Evolutionary conservation across 2,888 invertebrate species (phyloP).

Genomic region (Therioaphis trifolii): DNA sequence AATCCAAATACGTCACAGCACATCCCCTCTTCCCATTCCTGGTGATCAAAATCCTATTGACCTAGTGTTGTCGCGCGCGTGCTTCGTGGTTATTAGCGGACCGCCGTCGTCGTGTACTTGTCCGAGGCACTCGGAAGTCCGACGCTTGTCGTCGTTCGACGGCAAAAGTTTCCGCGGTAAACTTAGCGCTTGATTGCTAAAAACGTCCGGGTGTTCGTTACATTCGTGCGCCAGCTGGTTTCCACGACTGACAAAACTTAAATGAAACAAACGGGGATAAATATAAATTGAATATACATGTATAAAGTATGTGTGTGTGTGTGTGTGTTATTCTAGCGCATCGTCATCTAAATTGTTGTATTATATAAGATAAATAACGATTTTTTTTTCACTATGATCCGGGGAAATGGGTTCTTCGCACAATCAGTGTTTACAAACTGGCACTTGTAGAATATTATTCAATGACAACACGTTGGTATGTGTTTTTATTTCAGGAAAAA

Average conservation of each 20-base stretch:
- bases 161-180: neutral
- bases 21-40: neutral
- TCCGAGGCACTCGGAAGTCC: too few relatives aligned
- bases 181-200: slow-evolving; percentile 33
- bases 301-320: neutral
- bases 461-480: too few relatives aligned
- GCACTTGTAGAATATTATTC: too few relatives aligned
- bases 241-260: neutral
- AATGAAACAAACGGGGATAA: too few relatives aligned
- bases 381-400: too few relatives aligned
- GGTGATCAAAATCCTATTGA: slow-evolving; percentile 45
- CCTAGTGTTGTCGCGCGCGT: too few relatives aligned
- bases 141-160: neutral
- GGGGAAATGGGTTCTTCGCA: too few relatives aligned
- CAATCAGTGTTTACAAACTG: too few relatives aligned
- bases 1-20: neutral
- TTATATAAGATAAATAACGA: neutral
- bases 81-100: neutral
- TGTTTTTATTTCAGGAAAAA: too few relatives aligned
- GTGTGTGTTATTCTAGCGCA: too few relatives aligned
- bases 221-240: slow-evolving; percentile 26
- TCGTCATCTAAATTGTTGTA: neutral
- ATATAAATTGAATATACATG: neutral
- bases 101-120: neutral
- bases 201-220: neutral